Conservation (phyloP, 1,140 invertebrate species). For the Lerema accius region DNA sequence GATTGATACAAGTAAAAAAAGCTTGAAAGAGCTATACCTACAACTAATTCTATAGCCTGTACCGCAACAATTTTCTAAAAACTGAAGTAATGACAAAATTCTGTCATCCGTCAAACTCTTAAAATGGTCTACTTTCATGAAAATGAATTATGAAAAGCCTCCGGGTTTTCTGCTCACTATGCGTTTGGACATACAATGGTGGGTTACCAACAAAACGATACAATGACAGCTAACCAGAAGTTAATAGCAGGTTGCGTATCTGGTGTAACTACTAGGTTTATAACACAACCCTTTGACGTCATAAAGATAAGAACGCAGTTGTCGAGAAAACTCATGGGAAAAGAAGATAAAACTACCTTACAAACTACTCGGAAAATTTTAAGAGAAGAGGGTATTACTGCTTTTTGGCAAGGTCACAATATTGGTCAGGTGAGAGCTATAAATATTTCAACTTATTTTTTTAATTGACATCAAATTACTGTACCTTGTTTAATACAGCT, state of each 20-base stretch:
- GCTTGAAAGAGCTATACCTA: too few relatives aligned
- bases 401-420: slow-evolving; percentile 69
- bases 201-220: slow-evolving; percentile 58
- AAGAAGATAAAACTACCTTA: slow-evolving; percentile 36
- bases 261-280: slow-evolving; percentile 57
- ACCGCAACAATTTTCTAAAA: background rate
- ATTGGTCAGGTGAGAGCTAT: slow-evolving; percentile 60
- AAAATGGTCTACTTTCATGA: slow-evolving; percentile 9
- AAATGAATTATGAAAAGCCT: slow-evolving; percentile 11
- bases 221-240: slow-evolving; percentile 56
- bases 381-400: slow-evolving; percentile 58
- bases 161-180: slow-evolving; percentile 16
- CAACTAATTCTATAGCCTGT: background rate
- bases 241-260: slow-evolving; percentile 61
- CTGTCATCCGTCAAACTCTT: slow-evolving; percentile 6
- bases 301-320: slow-evolving; percentile 64
- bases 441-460: too few relatives aligned
- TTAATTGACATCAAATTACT: too few relatives aligned
- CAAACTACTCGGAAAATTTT: slow-evolving; percentile 51
- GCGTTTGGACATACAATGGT: slow-evolving; percentile 51
- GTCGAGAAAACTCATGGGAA: slow-evolving; percentile 35
- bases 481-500: too few relatives aligned
- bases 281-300: slow-evolving; percentile 70
- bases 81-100: slow-evolving; percentile 7
- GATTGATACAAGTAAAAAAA: too few relatives aligned